phyloP scores from a whole-genome alignment of 2,888 invertebrate genomes.

The Tuberolachnus salignus region DNA sequence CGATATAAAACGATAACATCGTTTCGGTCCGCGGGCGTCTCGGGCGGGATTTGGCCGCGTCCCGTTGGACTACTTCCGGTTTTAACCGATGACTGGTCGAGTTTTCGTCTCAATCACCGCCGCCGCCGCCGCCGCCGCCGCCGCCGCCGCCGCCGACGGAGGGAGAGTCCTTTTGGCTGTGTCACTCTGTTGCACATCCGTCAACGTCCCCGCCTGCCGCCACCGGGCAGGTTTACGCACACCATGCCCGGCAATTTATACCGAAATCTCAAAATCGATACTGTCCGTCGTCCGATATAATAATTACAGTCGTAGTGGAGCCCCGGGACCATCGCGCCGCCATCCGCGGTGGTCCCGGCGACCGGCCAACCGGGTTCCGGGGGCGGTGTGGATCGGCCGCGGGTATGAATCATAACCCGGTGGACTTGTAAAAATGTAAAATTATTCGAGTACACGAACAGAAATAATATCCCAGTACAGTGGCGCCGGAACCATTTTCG shows the following conservation, averaged over 20 bases:
- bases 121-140: background rate
- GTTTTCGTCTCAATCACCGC: slow-evolving; percentile 52
- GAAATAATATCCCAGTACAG: too few species aligned
- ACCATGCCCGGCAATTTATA: background rate
- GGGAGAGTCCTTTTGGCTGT: slow-evolving; percentile 43
- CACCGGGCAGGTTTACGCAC: background rate
- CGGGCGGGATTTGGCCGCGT: slow-evolving; percentile 15
- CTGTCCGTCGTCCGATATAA: background rate
- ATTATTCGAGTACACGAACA: too few species aligned
- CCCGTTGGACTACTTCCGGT: slow-evolving; percentile 39
- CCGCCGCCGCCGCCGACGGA: background rate
- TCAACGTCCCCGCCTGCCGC: slow-evolving; percentile 35
- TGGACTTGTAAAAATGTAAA: too few species aligned
- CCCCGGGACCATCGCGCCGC: too few species aligned
- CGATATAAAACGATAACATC: slow-evolving; percentile 16
- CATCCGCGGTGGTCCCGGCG: too few species aligned
- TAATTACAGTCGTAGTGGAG: too few species aligned
- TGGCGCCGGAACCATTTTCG: too few species aligned
- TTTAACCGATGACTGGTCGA: slow-evolving; percentile 50
- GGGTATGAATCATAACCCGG: too few species aligned
- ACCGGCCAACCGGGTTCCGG: too few species aligned
- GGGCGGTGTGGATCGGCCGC: too few species aligned
- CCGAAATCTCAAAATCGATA: slow-evolving; percentile 26
- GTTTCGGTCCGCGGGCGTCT: background rate
- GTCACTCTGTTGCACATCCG: slow-evolving; percentile 55